Conservation (phyloP, 37 sponge, comb jelly and placozoan species). For the Cliona cf. orientalis region DNA sequence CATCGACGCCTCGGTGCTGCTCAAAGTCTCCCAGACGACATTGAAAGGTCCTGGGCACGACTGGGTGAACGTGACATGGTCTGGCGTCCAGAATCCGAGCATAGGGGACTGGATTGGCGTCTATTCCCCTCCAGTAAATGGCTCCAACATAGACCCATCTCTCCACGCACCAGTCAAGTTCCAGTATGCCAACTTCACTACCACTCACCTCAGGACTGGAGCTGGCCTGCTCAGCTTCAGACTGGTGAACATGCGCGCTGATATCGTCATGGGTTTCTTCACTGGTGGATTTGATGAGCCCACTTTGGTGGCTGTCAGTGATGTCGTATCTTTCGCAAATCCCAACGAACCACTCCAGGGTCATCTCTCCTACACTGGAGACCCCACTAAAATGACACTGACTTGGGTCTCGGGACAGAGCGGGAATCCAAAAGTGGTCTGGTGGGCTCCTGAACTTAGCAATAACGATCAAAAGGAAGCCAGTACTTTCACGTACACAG, state of each 20-base stretch:
- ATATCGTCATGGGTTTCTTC: conserved; percentile 68
- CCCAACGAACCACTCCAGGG: conserved; percentile 68
- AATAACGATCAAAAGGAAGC: conserved; percentile 41
- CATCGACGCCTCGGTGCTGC: too few species aligned
- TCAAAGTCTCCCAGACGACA: too few species aligned
- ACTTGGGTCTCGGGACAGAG: too few species aligned
- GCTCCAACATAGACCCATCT: conserved; percentile 33
- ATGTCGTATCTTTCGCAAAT: conserved; percentile 51
- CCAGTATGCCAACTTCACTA: conserved; percentile 39
- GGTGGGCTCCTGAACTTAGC: too few species aligned
- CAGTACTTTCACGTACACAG: conserved; percentile 63
- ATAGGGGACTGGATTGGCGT: conserved; percentile 63
- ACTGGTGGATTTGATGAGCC: conserved; percentile 44
- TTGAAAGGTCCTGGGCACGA: too few species aligned
- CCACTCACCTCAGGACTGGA: conserved; percentile 39
- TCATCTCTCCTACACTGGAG: conserved; percentile 60
- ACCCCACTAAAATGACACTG: conserved; percentile 64
- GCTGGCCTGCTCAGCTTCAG: conserved; percentile 39
- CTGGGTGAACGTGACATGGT: conserved; percentile 68
- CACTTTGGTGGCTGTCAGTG: conserved; percentile 48
- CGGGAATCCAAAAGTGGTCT: too few species aligned
- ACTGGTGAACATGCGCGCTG: conserved; percentile 63
- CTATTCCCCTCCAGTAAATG: conserved; percentile 61
- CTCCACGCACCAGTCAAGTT: conserved; percentile 62
- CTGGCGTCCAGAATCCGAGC: conserved; percentile 24